Base-by-base conservation (phyloP, 1,140 invertebrate genomes). In the Teleogryllus occipitalis region DNA sequence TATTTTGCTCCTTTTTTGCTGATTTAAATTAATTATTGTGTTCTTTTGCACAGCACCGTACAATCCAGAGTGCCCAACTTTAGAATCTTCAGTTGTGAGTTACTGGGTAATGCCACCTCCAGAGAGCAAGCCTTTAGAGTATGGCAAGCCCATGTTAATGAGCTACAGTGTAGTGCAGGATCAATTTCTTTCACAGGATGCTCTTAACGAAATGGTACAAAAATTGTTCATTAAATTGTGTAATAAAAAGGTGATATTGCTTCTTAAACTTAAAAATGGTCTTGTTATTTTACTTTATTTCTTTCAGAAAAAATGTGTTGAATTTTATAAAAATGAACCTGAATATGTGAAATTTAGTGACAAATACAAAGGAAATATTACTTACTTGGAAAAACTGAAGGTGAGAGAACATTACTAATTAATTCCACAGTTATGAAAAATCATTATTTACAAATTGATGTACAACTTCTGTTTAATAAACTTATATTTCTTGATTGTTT, bases 41-140 rank as follows among this genome's bases (percentile, higher is more conserved):
- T 79, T 7, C 74, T 75, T 84, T 81, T 81, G 90, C 91, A 78
- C 84, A 97, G 95, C 96, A 74, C 95, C 96, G 8, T 97, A 96
- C 84, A 93, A 95, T 85, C 91, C 90, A 76, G 93, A 94, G 83
- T 93, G 91, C 82, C 90, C 90, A 75, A 93, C 92, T 46, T 87
- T 94, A 80, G 93, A 94, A 83, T 95, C 94, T 4, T 92, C 92
- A 80, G 90, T 97, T 72, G 93, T 94, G 78, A 93, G 95, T 79
- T 98, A 95, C 85, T 98, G 97, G 96, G 96, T 97, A 5, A 92
- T 97, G 87, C 96, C 97, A 22, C 96, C 97, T 18, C 93, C 94
- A 49, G 97, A 98, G 87, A 94, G 94, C 83, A 91, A 94, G 83
- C 95, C 95, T 7, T 91, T 94, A 54, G 96, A 98, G 85, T 97